phyloP scores from a whole-genome alignment of 2,888 invertebrate species.

The Pristionchus japonicus region DNA sequence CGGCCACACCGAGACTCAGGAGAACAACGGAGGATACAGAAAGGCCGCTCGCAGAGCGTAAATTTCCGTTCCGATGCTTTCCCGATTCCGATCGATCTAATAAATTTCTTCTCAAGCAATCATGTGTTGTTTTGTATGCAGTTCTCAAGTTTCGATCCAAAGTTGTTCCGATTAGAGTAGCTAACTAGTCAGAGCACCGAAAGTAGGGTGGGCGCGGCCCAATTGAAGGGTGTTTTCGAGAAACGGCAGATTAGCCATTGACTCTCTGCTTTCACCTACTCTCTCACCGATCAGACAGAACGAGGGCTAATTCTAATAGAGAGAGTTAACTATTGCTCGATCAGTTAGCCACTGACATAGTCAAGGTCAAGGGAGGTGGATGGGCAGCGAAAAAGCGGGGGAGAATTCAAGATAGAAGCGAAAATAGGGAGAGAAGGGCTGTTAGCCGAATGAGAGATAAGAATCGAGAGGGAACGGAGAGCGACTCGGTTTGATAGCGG shows the following conservation, averaged over 20 bases:
- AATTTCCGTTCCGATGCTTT: background rate
- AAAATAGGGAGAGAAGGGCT: background rate
- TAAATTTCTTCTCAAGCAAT: background rate
- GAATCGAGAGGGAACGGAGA: background rate
- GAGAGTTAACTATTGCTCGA: too few species aligned
- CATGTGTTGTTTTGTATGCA: background rate
- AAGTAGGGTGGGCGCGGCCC: background rate
- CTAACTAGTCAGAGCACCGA: background rate
- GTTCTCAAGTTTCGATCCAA: background rate
- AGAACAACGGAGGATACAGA: constrained; percentile 47
- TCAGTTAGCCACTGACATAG: constrained; percentile 5
- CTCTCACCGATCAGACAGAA: too few species aligned
- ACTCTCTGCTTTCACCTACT: too few species aligned
- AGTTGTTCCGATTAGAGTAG: background rate
- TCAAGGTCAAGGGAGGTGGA: background rate
- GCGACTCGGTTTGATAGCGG: too few species aligned
- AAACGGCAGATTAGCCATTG: too few species aligned
- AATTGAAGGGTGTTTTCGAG: background rate
- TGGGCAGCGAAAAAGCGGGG: background rate
- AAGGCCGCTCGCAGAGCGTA: constrained; percentile 41
- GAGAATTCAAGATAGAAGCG: background rate
- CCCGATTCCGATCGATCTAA: constrained; percentile 23
- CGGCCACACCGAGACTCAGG: background rate
- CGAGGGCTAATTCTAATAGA: too few species aligned
- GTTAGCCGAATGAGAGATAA: constrained; percentile 6